Conservation (phyloP, 2,888 invertebrate genomes). For the Podabrus alpinus region DNA sequence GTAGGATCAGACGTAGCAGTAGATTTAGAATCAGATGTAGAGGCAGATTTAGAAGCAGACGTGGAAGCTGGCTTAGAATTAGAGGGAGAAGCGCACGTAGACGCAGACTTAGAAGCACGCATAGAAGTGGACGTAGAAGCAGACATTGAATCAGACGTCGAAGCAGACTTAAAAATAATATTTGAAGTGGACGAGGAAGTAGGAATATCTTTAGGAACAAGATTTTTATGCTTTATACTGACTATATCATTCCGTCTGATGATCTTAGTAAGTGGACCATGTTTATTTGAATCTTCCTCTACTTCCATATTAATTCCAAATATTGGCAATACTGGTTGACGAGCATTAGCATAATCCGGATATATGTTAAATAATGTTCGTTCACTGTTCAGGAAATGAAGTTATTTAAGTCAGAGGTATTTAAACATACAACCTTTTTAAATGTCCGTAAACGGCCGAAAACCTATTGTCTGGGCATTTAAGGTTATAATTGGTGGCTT, state of each 20-base stretch:
- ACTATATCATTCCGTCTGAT: neutral
- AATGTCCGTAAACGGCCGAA: neutral
- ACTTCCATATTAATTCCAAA: neutral
- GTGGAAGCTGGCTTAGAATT: too few relatives aligned
- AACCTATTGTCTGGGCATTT: neutral
- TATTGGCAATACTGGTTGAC: neutral
- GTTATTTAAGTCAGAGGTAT: neutral
- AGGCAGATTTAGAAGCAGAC: too few relatives aligned
- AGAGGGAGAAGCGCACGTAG: too few relatives aligned
- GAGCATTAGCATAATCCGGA: neutral
- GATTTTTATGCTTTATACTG: neutral
- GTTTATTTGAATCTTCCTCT: neutral
- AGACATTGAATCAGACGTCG: too few relatives aligned
- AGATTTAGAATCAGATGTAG: too few relatives aligned
- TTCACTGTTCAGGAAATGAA: neutral
- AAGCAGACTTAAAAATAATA: too few relatives aligned
- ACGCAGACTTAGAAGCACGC: too few relatives aligned
- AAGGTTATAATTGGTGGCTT: neutral
- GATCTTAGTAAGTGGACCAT: neutral
- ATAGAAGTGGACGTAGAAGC: too few relatives aligned
- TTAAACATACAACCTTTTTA: neutral
- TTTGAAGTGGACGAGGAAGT: too few relatives aligned
- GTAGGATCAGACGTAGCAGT: neutral
- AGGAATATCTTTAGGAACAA: too few relatives aligned
- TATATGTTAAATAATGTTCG: neutral